phyloP scores from a whole-genome alignment of 2,888 invertebrate species.

The Andrena haemorrhoa region DNA sequence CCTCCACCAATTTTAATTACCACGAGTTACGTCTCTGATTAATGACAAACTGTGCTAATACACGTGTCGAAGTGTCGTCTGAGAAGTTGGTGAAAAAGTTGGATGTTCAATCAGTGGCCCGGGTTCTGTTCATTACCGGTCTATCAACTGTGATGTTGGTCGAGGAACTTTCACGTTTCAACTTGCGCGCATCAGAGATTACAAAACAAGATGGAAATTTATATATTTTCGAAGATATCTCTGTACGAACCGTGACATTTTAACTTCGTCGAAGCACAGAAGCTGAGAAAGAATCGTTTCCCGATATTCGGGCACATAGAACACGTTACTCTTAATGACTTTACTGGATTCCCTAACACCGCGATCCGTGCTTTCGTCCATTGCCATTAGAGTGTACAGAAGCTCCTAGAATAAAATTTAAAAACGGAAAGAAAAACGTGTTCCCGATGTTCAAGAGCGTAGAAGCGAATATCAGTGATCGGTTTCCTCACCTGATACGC shows the following conservation, averaged over 20 bases:
- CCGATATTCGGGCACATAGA: conserved; percentile 97
- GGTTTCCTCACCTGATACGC: conserved; percentile 86
- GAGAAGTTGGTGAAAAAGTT: conserved; percentile 17
- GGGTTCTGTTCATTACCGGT: conserved; percentile 11
- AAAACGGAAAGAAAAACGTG: conserved; percentile 1
- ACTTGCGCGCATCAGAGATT: neutral
- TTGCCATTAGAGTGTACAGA: conserved; percentile 91
- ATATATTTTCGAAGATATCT: neutral
- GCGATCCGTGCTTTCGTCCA: conserved; percentile 91
- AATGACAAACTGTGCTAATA: conserved; percentile 34
- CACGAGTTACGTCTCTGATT: conserved; percentile 36
- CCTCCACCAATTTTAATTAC: conserved; percentile 55
- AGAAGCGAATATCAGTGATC: neutral
- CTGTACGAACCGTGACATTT: conserved; percentile 91
- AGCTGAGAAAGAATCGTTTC: conserved; percentile 94
- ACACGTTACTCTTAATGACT: conserved; percentile 95
- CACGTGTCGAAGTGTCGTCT: conserved; percentile 18
- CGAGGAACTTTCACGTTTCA: neutral
- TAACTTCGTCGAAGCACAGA: conserved; percentile 92
- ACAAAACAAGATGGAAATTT: neutral
- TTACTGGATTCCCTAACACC: conserved; percentile 92
- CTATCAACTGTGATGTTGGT: neutral
- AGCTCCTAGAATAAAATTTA: conserved; percentile 89
- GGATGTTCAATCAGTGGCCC: neutral
- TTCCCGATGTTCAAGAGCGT: conserved; percentile 14